Evolutionary conservation across 2,888 invertebrate species (phyloP), one percentile per base, ranked within the genome.

Genomic region (Agrochola lota): DNA sequence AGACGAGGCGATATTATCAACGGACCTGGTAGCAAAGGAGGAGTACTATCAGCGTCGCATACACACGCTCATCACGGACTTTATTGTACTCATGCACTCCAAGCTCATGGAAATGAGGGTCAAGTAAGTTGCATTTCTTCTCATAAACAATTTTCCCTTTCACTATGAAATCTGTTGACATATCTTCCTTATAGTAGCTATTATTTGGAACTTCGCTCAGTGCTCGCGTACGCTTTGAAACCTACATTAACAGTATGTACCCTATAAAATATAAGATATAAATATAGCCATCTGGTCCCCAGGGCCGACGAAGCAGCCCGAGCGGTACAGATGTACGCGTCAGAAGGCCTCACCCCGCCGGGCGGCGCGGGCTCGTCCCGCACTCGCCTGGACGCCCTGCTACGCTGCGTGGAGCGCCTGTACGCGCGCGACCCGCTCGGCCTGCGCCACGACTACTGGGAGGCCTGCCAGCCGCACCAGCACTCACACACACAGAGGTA

Each of bases 51-150:
- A 98, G 89, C 97, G 98, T 40, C 97, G 98, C 66, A 95, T 99
- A 67, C 99, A 99, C 95, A 97, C 97, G 26, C 96, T 99, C 15
- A 97, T 99, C 73, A 98, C 99, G 0, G 99, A 99, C 95, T 99
- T 99, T 90, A 98, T 99, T 69, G 98, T 98, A 83, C 97, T 98
- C 74, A 98, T 99, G 98, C 99, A 99, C 74, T 97, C 99, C 69
- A 99, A 99, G 68, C 94, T 97, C n/a, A 96, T 96, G 94, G 97
- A 97, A 91, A 96, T 97, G 95, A 93, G 97, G 49, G 95, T 96
- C 92, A 97, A 97, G 97, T 97, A 49, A 94, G 96, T 59, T 59
- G 15, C 7, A 59, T 15, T 59, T 26, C 15, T 15, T 46, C 46
- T 46, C 46, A 15, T 15, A 15, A 43, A 9, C 43, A 11, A 43